Evolutionary conservation across 2,888 invertebrate species (phyloP), one percentile per base, ranked within the genome.

Genomic region (Thera britannica): DNA sequence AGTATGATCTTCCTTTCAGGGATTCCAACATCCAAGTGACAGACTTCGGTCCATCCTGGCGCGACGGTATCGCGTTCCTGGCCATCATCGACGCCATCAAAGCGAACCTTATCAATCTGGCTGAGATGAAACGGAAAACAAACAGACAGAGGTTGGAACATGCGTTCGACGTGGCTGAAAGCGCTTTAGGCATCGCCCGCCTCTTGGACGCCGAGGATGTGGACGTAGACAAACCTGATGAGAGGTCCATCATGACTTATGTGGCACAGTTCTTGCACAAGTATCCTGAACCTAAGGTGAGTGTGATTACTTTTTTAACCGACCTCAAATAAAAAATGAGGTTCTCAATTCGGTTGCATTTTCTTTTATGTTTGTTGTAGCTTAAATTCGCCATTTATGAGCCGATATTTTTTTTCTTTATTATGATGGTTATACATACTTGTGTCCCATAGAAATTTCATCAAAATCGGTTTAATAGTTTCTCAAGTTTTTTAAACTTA

Each of bases 221-320:
- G 61, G 98, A 99, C 88, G 98, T 98, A 38, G 96, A 97, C 41
- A 97, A 98, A 86, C 99, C 99, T 3, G 99, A 99, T 89, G 99
- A 99, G 88, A 97, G 98, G 90, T 98, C 98, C 72, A 98, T 99
- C 80, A 99, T 99, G 99, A 99, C 99, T 44, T 99, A 99, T 88
- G 98, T 99, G 72, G 98, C 99, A 52, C 99, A 99, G 94, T 99
- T 99, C 92, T 94, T 99, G 84, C 98, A 99, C 89, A 98, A 98
- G 93, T 98, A 97, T 92, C 97, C 97, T 58, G 97, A 98, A 94
- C 97, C 97, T 61, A 97, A 96, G 91, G 95, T 95, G 73, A 83
- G 79, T 2, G 58, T 8, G 9, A 8, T 34, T 41, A 55, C 36
- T 6, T 55, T 11, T 44, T n/a, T n/a, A 2, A 2, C n/a, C n/a